Base-by-base conservation (phyloP, 2,888 invertebrate species). In the Nowickia ferox region DNA sequence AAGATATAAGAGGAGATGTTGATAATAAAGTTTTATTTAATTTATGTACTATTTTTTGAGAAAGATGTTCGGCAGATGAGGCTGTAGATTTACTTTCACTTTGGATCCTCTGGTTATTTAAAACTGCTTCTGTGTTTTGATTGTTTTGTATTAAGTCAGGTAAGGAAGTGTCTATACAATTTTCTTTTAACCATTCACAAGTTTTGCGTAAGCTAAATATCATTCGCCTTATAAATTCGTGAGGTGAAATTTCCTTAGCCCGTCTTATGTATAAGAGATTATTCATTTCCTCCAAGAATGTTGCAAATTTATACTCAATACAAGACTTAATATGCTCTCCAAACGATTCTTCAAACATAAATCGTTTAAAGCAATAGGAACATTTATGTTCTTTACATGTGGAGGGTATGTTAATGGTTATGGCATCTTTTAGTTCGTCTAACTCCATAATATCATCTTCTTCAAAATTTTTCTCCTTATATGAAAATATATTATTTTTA, bases 321-420 rank as follows among this genome's bases (percentile, higher is more conserved):
- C 93, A 93, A 44, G 89, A 89, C 55, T 91, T 90, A 83, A 92
- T 84, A 63, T 93, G 93, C 44, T 92, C 88, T n/a, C 90, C 89
- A 79, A 91, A 92, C 0, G 92, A 90, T 2, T 93, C 91, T 69
- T 93, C 92, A 78, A 92, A 91, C 93, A 93, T 93, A 66, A 92
- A 93, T 8, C 93, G 90, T 40, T 91, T 89, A 15, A 87, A 91
- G 78, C 93, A 93, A 2, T 91, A 92, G 3, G 91, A 89, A 75
- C 93, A 93, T 81, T 93, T 93, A 22, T 92, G 91, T 61, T 93
- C 93, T 84, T 92, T 92, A 87, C 92, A 91, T 19, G 90, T 91
- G 44, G 92, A 91, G 0, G 93, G 92, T 82, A 92, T 91, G 51
- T 91, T 92, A 0, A 93, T 91, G 53, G 90, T 91, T n/a, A 93